Percentiles rank a stretch among this genome's conserved stretches.
These are phyloP conservation scores for Papilio elwesi DNA, from an alignment of 2,888 invertebrate genomes.

Conservation along the genomic window DNA sequence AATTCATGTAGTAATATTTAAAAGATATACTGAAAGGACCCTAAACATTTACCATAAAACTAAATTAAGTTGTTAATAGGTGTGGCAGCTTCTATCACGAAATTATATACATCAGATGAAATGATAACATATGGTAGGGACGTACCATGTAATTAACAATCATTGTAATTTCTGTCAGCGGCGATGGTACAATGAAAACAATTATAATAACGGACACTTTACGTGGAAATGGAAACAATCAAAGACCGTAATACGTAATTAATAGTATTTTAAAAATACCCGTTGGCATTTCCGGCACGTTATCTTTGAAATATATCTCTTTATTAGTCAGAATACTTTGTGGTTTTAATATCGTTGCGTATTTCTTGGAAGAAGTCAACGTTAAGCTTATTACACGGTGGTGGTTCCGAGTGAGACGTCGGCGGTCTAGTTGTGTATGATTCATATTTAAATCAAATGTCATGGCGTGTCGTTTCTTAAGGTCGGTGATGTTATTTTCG, in stretches of 20 bases:
- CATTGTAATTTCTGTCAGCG: constrained; percentile 59
- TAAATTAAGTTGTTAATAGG: constrained; percentile 47
- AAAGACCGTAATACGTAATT: constrained; percentile 61
- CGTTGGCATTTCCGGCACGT: constrained; percentile 53
- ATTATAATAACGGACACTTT: constrained; percentile 55
- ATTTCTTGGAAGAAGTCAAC: constrained; percentile 49
- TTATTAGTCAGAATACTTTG: constrained; percentile 56
- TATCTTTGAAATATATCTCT: constrained; percentile 59
- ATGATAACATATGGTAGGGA: constrained; percentile 60
- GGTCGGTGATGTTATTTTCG: constrained; percentile 27
- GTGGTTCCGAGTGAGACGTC: constrained; percentile 45
- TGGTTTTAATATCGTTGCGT: constrained; percentile 46
- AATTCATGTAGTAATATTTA: not conserved
- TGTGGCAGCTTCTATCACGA: constrained; percentile 52
- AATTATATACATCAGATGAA: constrained; percentile 52
- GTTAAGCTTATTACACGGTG: constrained; percentile 47
- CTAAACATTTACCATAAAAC: constrained; percentile 33
- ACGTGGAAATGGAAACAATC: constrained; percentile 57
- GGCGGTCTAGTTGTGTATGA: constrained; percentile 46
- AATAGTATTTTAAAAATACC: constrained; percentile 51
- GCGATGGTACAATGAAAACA: constrained; percentile 70
- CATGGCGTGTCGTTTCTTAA: constrained; percentile 16
- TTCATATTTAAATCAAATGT: constrained; percentile 41
- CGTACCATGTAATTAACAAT: constrained; percentile 62
- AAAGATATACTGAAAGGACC: constrained; percentile 7